Evolutionary conservation across 2,888 invertebrate genomes (phyloP).

Genomic region (Himalopsyche tibetana): DNA sequence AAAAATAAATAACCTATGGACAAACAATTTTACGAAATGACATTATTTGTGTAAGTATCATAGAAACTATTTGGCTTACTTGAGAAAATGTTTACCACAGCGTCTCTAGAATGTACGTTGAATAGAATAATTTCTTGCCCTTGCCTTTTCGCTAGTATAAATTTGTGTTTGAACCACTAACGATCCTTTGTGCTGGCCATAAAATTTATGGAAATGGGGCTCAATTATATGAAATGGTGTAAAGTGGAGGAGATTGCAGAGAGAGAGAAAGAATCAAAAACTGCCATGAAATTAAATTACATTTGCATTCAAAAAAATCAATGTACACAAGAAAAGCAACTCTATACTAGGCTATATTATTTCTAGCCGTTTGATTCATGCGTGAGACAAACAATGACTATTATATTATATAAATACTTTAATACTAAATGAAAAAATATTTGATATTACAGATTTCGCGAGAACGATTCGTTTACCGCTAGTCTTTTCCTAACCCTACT

Average conservation of each 20-base stretch:
- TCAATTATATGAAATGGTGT: slow-evolving; percentile 44
- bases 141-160: slow-evolving; percentile 46
- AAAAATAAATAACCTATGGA: too few species aligned
- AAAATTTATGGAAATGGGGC: slow-evolving; percentile 45
- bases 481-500: too few species aligned
- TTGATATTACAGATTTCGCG: too few species aligned
- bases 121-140: slow-evolving; percentile 43
- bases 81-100: background rate
- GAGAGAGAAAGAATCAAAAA: slow-evolving; percentile 34
- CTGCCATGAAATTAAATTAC: slow-evolving; percentile 27
- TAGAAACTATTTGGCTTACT: background rate
- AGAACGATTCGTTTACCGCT: too few species aligned
- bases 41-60: too few species aligned
- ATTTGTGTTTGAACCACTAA: slow-evolving; percentile 46
- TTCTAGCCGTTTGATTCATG: background rate
- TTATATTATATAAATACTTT: too few species aligned
- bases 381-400: background rate
- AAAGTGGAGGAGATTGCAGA: slow-evolving; percentile 32
- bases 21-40: too few species aligned
- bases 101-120: slow-evolving; percentile 8
- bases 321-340: background rate
- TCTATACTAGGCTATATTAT: background rate
- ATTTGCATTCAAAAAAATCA: slow-evolving; percentile 27
- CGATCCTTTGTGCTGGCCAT: slow-evolving; percentile 44
- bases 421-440: too few species aligned